Evolutionary conservation across 1,140 invertebrate species (phyloP), one percentile per base, ranked within the genome.

Genomic region (Rhyzopertha dominica): DNA sequence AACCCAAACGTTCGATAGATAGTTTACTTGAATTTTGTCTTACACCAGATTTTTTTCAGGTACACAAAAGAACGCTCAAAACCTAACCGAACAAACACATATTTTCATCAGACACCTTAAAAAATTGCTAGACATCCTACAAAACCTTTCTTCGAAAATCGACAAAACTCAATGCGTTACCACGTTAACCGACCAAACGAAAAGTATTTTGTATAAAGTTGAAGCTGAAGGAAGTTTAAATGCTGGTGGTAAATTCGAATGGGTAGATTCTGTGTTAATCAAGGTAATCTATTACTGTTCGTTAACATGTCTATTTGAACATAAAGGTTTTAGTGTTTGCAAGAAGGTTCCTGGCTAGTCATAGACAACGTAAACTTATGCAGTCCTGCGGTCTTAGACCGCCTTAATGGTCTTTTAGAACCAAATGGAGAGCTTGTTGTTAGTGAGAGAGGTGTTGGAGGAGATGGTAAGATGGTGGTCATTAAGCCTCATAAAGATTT

Each of bases 341-440:
- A 78, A 54, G 76, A 86, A 56, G 95, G 95, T 5, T 75, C 83
- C 24, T 98, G 95, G 95, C 67, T 98, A 5, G 71, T 98, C 7
- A 75, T 99, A 26, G 95, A 99, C 68, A 94, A 98, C 70, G 95
- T 95, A 1, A 99, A 99, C 73, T 79, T 97, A 17, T 98, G 95
- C 67, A 94, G 90, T 54, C 80, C 95, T 1, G 95, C 96, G 22
- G 92, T 99, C 8, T 72, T 99, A 51, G 97, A 99, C 71, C 78
- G 97, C 53, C 72, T 99, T 4, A 99, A 99, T 75, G 86, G 86
- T 12, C 73, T 99, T 1, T 74, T 99, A 51, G 97, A 99, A 73
- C 89, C 90, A 1, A 83, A 87, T 56, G 97, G 97, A 2, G 79
- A 82, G 7, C 72, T 99, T 0, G 82, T 79, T 18, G 80, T 99